Percentiles rank a stretch among this genome's conserved stretches.
Evolutionary conservation across 2,113 vertebrate species (phyloP).

Genomic region (Protobothrops mucrosquamatus): DNA sequence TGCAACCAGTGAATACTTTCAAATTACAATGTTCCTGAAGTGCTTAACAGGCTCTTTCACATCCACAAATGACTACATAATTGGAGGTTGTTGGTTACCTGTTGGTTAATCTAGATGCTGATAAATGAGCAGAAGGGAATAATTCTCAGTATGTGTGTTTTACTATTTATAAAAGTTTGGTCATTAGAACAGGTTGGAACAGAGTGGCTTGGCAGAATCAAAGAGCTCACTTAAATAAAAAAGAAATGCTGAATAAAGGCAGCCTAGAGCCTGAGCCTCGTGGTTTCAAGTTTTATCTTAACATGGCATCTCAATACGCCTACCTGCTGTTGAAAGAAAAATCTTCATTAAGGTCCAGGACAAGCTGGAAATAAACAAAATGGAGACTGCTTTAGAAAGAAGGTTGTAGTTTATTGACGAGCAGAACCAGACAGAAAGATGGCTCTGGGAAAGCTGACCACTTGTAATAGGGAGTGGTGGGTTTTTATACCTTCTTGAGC

Average conservation of each 20-base stretch:
- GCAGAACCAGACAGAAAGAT: too few relatives aligned
- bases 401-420: too few relatives aligned
- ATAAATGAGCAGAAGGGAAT: slow-evolving; percentile 38
- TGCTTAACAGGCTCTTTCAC: slow-evolving; percentile 40
- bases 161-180: slow-evolving; percentile 18
- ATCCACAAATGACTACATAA: slow-evolving; percentile 52
- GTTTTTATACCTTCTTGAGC: too few relatives aligned
- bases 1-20: slow-evolving; percentile 27
- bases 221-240: slow-evolving; percentile 8
- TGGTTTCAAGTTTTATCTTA: not conserved
- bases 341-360: too few relatives aligned
- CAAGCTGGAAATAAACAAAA: too few relatives aligned
- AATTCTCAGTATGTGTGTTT: slow-evolving; percentile 12
- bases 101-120: slow-evolving; percentile 15
- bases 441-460: too few relatives aligned
- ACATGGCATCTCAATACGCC: not conserved
- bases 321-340: too few relatives aligned
- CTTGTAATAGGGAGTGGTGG: too few relatives aligned
- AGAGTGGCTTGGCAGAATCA: slow-evolving; percentile 11
- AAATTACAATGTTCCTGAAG: slow-evolving; percentile 46
- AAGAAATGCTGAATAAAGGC: not conserved
- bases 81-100: slow-evolving; percentile 52
- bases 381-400: too few relatives aligned
- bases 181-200: not conserved
- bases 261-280: not conserved